Base-by-base conservation (phyloP, 2,888 invertebrate species). In the Lottia scabra region DNA sequence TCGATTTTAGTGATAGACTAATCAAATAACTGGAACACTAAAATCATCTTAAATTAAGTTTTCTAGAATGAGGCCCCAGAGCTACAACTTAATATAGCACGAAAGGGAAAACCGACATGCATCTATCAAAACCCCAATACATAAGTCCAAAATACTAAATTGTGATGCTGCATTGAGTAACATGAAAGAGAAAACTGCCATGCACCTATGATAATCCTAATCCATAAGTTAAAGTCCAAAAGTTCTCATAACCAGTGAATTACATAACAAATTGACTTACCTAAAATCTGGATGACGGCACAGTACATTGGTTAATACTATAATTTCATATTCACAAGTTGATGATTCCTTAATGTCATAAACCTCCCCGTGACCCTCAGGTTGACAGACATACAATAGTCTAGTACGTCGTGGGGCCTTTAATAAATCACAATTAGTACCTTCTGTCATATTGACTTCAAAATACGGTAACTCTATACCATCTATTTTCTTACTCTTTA, bases 261-360 rank as follows among this genome's bases (percentile, higher is more conserved):
- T 19, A 16, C 1, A 16, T n/a, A 43, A 16, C 16, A 44, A 26
- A 26, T 10, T 23, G 48, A 78, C 85, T 78, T 67, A 88, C 86
- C 85, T 87, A 63, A 87, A 99, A 75, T 93, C 93, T 0, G 98
- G 97, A 91, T 98, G 98, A 46, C 92, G 91, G 86, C 99, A 99
- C 0, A 99, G 91, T 13, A 94, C 90, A 0, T 95, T 94, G 0
- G 98, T 96, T 27, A 98, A 91, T 16, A 99, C 94, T 16, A 98
- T 93, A 2, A 94, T 94, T 90, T 98, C 98, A 88, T 99, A 99
- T 89, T 96, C 95, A 87, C 99, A 99, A 0, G 96, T 96, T 0
- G 96, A 94, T 0, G 94, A 95, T 90, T 98, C 98, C 86, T 97
- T 97, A 75, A 98, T 92, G 0, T 96, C 95, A 87, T 95, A 96